Conservation (phyloP, 2,797 vertebrate genomes). For the Allochrocebus solatus region DNA sequence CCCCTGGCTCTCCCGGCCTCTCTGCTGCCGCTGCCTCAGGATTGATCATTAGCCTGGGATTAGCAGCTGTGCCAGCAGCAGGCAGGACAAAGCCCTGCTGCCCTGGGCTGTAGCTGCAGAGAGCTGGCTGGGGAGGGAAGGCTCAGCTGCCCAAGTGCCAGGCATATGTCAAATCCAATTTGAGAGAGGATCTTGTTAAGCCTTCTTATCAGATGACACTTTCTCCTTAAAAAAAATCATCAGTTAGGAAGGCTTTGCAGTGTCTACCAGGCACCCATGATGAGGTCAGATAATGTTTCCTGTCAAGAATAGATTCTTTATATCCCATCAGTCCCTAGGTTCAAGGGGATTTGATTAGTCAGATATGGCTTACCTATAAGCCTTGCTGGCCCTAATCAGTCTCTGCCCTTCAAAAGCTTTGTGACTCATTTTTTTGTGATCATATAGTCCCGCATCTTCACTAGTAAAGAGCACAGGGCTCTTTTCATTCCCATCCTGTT, state of each 20-base stretch:
- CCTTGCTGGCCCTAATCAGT: neutral
- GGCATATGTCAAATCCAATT: constrained; percentile 74
- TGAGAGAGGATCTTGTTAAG: constrained; percentile 73
- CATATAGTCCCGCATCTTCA: neutral
- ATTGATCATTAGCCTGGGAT: constrained; percentile 68
- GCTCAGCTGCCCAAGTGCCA: constrained; percentile 51
- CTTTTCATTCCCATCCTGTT: neutral
- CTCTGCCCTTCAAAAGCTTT: constrained; percentile 37
- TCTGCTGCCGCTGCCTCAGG: neutral
- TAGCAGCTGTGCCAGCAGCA: constrained; percentile 58
- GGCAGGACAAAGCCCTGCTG: neutral
- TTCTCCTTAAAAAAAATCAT: constrained; percentile 48
- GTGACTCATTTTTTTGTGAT: constrained; percentile 41
- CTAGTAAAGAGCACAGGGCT: neutral
- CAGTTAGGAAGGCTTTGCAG: constrained; percentile 52
- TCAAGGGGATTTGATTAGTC: constrained; percentile 62
- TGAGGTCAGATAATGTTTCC: constrained; percentile 53
- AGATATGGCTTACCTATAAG: neutral
- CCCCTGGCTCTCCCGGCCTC: neutral
- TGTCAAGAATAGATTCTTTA: constrained; percentile 47
- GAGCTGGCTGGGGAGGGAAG: constrained; percentile 32
- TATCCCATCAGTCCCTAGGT: constrained; percentile 34
- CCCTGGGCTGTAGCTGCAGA: constrained; percentile 43
- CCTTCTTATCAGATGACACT: constrained; percentile 73
- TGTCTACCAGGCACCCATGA: constrained; percentile 31